These are phyloP conservation scores for Saguinus imperator DNA, from an alignment of 2,113 vertebrate genomes.

Conservation along the genomic window DNA sequence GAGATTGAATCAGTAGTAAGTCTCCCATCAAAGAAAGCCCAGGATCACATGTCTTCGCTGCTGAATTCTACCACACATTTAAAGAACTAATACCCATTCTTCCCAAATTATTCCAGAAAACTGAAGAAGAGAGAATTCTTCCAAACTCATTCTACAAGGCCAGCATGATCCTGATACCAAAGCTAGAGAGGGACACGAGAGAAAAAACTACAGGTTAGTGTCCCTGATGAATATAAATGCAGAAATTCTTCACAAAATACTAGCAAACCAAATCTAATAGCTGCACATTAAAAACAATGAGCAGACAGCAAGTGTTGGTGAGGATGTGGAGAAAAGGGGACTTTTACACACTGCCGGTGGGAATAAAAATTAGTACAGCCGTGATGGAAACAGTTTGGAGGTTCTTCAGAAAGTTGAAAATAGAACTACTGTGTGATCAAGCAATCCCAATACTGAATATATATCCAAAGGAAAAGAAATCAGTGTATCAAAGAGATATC, in stretches of 20 bases:
- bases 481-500: too few relatives aligned
- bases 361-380: background rate
- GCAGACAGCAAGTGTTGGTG: background rate
- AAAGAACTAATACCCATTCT: background rate
- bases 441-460: too few relatives aligned
- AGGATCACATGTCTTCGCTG: background rate
- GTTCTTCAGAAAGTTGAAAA: background rate
- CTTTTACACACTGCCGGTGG: background rate
- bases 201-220: background rate
- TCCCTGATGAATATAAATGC: background rate
- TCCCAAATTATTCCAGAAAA: background rate
- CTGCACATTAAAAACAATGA: background rate
- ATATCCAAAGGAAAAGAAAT: too few relatives aligned
- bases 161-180: background rate
- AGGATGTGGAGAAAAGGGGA: background rate
- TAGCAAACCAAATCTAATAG: background rate
- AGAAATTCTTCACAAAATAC: background rate
- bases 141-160: background rate
- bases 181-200: background rate
- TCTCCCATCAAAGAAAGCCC: background rate
- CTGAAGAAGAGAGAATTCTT: background rate
- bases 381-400: background rate
- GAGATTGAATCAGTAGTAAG: background rate
- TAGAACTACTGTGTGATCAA: background rate
- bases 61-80: background rate